Evolutionary conservation across 2,113 vertebrate genomes (phyloP).

Genomic region (Oxygymnocypris stewartii): DNA sequence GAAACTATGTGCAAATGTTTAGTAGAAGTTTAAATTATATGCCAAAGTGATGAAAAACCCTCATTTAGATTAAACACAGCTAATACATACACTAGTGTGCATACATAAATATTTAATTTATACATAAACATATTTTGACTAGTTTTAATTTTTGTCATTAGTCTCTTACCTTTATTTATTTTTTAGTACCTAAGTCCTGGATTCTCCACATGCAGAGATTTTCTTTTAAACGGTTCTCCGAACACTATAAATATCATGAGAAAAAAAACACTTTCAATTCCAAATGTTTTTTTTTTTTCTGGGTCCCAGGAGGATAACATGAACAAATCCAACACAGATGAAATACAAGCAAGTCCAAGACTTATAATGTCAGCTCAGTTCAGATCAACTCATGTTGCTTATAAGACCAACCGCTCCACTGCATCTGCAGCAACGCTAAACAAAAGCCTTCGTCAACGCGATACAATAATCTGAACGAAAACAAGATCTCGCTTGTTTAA

Average conservation of each 20-base stretch:
- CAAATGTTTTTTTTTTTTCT: too few relatives aligned
- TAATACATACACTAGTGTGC: background rate
- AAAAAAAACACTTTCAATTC: background rate
- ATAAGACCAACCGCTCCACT: background rate
- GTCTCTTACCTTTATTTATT: background rate
- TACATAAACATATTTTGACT: background rate
- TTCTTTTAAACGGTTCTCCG: background rate
- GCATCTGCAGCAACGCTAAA: background rate
- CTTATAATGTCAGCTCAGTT: conserved; percentile 15
- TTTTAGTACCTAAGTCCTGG: background rate
- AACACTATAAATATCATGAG: background rate
- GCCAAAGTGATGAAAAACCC: background rate
- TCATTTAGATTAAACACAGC: background rate
- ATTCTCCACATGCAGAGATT: background rate
- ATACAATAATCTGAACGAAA: conserved; percentile 28
- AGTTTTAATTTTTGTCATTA: background rate
- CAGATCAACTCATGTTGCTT: conserved; percentile 9
- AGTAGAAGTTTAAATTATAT: background rate
- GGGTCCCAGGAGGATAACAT: background rate
- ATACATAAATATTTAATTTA: background rate
- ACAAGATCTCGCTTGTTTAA: conserved; percentile 13
- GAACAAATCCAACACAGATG: background rate
- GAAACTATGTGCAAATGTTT: background rate
- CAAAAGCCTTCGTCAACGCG: background rate
- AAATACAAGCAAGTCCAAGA: conserved; percentile 7